Base-by-base conservation (phyloP, 2,888 invertebrate genomes). In the Drosophila mimica region DNA sequence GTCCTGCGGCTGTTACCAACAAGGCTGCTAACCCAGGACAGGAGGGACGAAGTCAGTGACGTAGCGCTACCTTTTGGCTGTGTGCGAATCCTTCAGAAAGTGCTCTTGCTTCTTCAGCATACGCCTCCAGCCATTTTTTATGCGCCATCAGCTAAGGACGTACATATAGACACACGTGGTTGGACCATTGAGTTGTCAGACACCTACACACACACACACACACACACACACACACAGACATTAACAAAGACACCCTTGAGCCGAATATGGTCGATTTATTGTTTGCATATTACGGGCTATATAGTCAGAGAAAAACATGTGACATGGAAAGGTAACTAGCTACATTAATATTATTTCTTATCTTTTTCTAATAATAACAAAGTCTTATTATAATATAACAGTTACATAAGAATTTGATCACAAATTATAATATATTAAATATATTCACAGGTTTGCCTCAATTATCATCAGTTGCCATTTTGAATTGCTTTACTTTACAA, bases 231-330 rank as follows among this genome's bases (percentile, higher is more conserved):
- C 34, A 49, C 33, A 49, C 30, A 56, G 38, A 28, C 36, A 70
- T 43, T 31, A 54, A 57, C 43, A 34, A 54, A 46, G 58, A 61
- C 70, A 70, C 75, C 79, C 79, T 71, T 46, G 67, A 78, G 71
- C 66, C 33, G 57, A 70, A 70, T 69, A 63, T 68, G 57, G 56
- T 46, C 52, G 72, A 85, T 85, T 88, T 81, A 72, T 72, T 81
- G 38, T 80, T 80, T 72, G 76, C 70, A 74, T 77, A 76, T 58
- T 66, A 46, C 49, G 59, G 66, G 60, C 46, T 54, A n/a, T 48
- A n/a, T n/a, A 38, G 28, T 28, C 28, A 38, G 7, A n/a, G 43
- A 3, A 13, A 13, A 13, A 46, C 4, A 20, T 2, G 40, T 20
- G 40, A 4, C 20, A 13, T 7, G 0, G 4, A 25, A 4, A 46